Conservation (phyloP, 2,797 vertebrate genomes). For the Acanthiza pusilla region DNA sequence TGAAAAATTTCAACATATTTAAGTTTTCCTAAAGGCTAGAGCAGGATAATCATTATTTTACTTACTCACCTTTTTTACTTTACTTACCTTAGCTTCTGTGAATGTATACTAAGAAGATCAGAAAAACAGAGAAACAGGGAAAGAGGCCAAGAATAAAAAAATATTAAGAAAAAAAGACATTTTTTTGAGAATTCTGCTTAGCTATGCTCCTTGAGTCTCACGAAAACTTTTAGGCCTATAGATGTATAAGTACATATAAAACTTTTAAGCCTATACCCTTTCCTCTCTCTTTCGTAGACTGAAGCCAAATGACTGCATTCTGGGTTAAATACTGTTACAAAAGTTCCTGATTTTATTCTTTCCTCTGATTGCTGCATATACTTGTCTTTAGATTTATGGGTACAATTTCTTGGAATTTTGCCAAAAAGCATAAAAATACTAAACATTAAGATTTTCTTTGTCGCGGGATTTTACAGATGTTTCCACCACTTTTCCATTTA, state of each 20-base stretch:
- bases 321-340: background rate
- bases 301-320: background rate
- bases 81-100: background rate
- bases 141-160: background rate
- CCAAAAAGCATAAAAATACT: background rate
- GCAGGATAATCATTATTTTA: background rate
- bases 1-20: conserved; percentile 15
- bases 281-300: background rate
- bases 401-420: background rate
- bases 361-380: background rate
- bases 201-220: background rate
- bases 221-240: background rate
- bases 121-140: background rate
- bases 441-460: background rate
- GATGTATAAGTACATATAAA: background rate
- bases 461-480: background rate
- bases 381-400: background rate
- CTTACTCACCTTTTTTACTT: background rate
- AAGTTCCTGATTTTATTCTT: background rate
- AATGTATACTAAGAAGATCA: background rate
- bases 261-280: background rate
- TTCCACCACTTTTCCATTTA: background rate
- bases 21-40: conserved; percentile 19
- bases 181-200: background rate
- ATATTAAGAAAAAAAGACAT: background rate